Base-by-base conservation (phyloP, 2,113 vertebrate genomes). In the Cololabis saira region DNA sequence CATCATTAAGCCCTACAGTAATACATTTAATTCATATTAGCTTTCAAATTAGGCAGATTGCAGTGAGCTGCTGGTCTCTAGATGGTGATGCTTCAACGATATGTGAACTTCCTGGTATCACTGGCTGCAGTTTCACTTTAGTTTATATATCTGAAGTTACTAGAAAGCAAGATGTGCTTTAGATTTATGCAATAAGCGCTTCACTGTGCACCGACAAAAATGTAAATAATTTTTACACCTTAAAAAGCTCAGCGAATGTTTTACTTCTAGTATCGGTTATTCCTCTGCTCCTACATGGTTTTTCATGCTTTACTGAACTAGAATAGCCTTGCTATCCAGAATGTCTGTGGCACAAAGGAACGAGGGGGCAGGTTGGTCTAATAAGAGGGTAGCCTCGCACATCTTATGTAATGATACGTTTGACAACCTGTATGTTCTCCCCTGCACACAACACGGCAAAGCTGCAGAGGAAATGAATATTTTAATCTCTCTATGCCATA, bases 401-500 rank as follows among this genome's bases (percentile, higher is more conserved):
- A 17, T 64, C 61, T 91, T 89, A 84, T 83, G 68, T 88, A 90
- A 91, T 19, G 49, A 41, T 21, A 19, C 41, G 61, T 9, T 76
- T 11, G 55, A 53, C 69, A 66, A 59, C 67, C 75, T 71, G 71
- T 41, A 43, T 37, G 17, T 44, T 30, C 57, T 57, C 54, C 41
- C 44, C 71, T 55, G 43, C 50, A 81, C 59, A 74, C 73, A 64
- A 72, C 62, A 48, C 51, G 49, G 33, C 64, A 54, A 68, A 66
- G 81, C 72, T 69, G 82, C 81, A 37, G 71, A 75, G 82, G 75
- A 82, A 84, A 91, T 92, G 50, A 85, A 91, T 91, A 91, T 90
- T 91, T 90, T 61, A 92, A 81, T 80, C 74, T 61, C 54, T 77
- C 63, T 21, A n/a, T n/a, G 63, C 40, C 62, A 47, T 61, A 85